Conservation (phyloP, 2,113 vertebrate genomes). For the western clawed frog (Xenopus tropicalis) region DNA sequence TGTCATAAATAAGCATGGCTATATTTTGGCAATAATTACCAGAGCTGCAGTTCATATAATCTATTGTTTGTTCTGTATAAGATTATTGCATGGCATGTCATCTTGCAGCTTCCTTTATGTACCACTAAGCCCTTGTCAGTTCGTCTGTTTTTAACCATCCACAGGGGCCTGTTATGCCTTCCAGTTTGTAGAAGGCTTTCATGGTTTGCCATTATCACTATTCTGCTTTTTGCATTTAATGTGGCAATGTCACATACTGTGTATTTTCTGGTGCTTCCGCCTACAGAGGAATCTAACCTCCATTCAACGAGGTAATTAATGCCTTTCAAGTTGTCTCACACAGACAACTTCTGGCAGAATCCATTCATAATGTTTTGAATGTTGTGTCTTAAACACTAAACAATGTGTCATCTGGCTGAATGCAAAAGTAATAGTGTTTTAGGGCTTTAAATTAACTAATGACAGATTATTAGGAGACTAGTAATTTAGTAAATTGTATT, state of each 20-base stretch:
- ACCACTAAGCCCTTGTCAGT: too few relatives aligned
- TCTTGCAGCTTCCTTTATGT: too few relatives aligned
- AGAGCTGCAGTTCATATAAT: too few relatives aligned
- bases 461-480: constrained; percentile 24
- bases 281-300: constrained; percentile 26
- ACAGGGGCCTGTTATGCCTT: too few relatives aligned
- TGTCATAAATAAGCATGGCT: too few relatives aligned
- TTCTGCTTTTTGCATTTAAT: constrained; percentile 9
- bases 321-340: constrained; percentile 41
- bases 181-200: too few relatives aligned
- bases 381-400: constrained; percentile 34
- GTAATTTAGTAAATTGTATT: constrained; percentile 28
- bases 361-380: constrained; percentile 43
- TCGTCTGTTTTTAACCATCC: too few relatives aligned
- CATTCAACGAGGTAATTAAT: constrained; percentile 41
- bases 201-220: too few relatives aligned
- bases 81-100: too few relatives aligned
- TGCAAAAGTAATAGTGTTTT: constrained; percentile 19
- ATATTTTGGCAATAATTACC: too few relatives aligned
- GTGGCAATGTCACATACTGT: constrained; percentile 9
- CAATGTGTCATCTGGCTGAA: constrained; percentile 39
- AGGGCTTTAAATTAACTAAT: constrained; percentile 23
- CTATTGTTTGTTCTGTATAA: too few relatives aligned
- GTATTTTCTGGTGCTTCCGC: constrained; percentile 3
- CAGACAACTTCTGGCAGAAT: constrained; percentile 41